Base-by-base conservation (phyloP, 1,140 invertebrate species). In the Cylas formicarius region DNA sequence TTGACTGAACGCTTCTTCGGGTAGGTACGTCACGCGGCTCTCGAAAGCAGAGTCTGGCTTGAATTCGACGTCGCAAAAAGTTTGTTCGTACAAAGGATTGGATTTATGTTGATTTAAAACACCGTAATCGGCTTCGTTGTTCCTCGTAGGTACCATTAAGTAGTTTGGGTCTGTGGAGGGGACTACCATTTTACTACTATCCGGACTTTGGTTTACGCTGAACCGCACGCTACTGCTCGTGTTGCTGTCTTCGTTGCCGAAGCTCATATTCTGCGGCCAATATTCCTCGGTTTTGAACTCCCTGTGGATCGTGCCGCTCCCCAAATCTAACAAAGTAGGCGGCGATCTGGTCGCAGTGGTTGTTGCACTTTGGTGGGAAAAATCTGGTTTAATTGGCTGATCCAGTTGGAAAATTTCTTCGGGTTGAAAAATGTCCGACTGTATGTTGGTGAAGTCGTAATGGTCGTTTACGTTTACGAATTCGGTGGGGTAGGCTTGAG, bases 401-500 rank as follows among this genome's bases (percentile, higher is more conserved):
- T 84, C 81, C 23, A 84, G 57, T 59, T 84, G 81, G 57, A 85
- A 86, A 32, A 85, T 82, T 62, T 85, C 80, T 57, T 84, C 81
- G 0, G 81, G 80, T 52, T 84, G 81, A 56, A 84, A 84, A n/a
- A 83, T 69, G 51, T 84, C 81, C 6, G 74, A 72, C 0, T 72
- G 67, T 33, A 79, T 74, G 2, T 75, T 63, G 0, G 72, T 62
- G 23, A 76, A 74, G 29, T 77, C 71, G 26, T 67, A 67, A 14
- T 63, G 56, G 20, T 44, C 36, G 33, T 50, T 58, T 3, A 49
- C 19, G n/a, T 23, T 38, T 10, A 24, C 34, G 20, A 45, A 41
- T 8, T 61, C 54, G 6, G 44, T 36, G 6, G 55, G 51, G 32
- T 57, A 58, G 0, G 58, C 50, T 42, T 62, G 57, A 2, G 52